These are phyloP conservation scores for Acanthiza pusilla DNA, from an alignment of 2,797 vertebrate genomes.

Conservation along the genomic window DNA sequence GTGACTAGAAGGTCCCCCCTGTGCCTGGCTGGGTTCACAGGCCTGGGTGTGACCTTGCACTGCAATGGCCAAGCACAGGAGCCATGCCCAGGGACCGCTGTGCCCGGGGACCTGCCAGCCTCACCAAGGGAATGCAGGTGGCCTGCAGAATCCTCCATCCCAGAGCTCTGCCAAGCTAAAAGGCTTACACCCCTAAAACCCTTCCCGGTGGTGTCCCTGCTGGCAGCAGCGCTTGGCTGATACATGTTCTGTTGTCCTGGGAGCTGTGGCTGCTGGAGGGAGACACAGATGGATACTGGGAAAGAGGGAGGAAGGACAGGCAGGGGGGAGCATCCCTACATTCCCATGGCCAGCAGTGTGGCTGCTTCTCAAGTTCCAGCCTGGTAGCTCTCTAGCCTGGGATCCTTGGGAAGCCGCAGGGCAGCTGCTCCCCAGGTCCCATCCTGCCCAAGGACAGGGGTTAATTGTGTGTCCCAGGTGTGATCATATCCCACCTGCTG, in stretches of 20 bases:
- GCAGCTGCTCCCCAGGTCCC: neutral
- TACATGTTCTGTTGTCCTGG: neutral
- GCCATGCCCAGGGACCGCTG: neutral
- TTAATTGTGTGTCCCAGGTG: neutral
- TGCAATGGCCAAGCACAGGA: neutral
- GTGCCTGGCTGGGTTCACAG: conserved; percentile 42
- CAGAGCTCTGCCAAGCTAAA: neutral
- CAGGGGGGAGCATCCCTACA: neutral
- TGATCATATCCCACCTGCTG: neutral
- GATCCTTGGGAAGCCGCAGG: neutral
- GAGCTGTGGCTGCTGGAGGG: neutral
- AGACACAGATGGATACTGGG: neutral
- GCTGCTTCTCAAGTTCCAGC: neutral
- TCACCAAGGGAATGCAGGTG: neutral
- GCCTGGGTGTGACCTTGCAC: conserved; percentile 69
- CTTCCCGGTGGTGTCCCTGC: neutral
- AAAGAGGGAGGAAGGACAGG: neutral
- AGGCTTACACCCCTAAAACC: neutral
- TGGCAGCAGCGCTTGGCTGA: neutral
- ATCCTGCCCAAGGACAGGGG: neutral
- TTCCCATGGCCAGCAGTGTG: neutral
- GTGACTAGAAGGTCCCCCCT: conserved; percentile 68
- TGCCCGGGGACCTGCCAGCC: neutral
- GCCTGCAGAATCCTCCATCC: neutral
- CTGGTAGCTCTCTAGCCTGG: neutral